A percentile compares a stretch with the other conserved stretches of the same genome.
These are phyloP conservation scores for Abramis brama DNA, from an alignment of 2,113 vertebrate species.

Conservation along the genomic window DNA sequence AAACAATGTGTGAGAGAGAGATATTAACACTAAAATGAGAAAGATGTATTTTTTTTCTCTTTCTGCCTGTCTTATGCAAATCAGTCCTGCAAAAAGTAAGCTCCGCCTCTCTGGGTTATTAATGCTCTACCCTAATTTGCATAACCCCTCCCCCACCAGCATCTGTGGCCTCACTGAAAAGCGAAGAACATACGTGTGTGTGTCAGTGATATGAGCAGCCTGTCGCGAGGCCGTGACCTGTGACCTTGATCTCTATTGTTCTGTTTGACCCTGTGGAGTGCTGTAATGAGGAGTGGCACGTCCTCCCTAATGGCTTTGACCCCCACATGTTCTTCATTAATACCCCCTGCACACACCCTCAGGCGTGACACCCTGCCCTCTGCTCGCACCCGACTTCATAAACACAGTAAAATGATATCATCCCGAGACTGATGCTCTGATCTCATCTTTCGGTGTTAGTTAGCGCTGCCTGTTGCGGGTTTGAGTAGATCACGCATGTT, in stretches of 20 bases:
- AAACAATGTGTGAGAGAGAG: not conserved
- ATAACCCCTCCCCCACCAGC: constrained; percentile 53
- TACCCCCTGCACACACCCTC: constrained; percentile 5
- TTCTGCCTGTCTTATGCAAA: constrained; percentile 43
- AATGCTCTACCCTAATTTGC: constrained; percentile 59
- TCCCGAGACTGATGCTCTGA: not conserved
- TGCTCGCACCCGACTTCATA: not conserved
- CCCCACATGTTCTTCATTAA: constrained; percentile 52
- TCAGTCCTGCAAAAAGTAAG: constrained; percentile 54
- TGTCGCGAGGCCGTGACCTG: constrained; percentile 37
- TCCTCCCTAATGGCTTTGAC: constrained; percentile 50
- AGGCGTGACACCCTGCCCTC: constrained; percentile 3
- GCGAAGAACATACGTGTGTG: constrained; percentile 25
- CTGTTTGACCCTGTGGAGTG: constrained; percentile 52
- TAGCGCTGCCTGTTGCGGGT: not conserved
- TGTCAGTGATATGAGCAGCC: constrained; percentile 50
- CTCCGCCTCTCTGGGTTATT: constrained; percentile 57
- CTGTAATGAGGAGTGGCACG: constrained; percentile 54
- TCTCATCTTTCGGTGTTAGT: not conserved
- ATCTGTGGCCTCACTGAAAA: constrained; percentile 56
- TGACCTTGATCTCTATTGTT: constrained; percentile 56
- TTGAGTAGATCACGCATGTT: not conserved
- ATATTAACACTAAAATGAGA: not conserved
- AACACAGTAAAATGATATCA: not conserved
- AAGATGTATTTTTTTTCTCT: not conserved